These are phyloP conservation scores for Paedocypris micromegethes DNA, from an alignment of 2,797 vertebrate genomes.

Conservation along the genomic window DNA sequence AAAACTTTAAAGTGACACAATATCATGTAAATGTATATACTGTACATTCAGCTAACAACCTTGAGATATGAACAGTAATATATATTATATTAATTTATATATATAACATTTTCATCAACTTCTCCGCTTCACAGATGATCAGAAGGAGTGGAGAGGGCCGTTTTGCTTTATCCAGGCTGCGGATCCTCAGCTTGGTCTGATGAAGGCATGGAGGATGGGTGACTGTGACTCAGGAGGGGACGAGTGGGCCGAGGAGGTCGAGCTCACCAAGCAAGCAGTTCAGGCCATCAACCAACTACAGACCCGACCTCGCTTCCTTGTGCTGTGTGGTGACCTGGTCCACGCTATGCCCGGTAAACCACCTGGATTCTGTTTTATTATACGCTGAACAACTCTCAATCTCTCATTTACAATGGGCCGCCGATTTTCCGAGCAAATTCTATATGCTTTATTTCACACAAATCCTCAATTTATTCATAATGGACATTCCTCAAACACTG, in stretches of 20 bases:
- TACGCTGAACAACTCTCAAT: no score
- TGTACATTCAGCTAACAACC: no score
- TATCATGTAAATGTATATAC: no score
- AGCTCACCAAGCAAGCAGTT: conserved; percentile 79
- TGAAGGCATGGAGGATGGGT: conserved; percentile 86
- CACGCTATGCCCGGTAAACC: conserved; percentile 90
- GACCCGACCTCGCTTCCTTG: conserved; percentile 84
- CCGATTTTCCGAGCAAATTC: no score
- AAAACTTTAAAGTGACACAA: no score
- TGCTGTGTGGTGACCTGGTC: conserved; percentile 88
- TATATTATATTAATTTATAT: conserved; percentile 13
- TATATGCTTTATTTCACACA: no score
- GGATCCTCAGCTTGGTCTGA: conserved; percentile 94
- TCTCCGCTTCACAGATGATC: conserved; percentile 63
- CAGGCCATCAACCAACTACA: conserved; percentile 78
- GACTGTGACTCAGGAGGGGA: conserved; percentile 77
- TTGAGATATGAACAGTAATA: conserved; percentile 44
- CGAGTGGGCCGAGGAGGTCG: conserved; percentile 85
- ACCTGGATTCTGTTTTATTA: not conserved
- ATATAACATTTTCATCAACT: not conserved
- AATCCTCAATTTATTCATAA: no score
- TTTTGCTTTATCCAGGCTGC: conserved; percentile 94
- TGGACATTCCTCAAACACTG: no score
- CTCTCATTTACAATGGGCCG: no score
- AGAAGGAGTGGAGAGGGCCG: conserved; percentile 81